phyloP scores from a whole-genome alignment of 2,888 invertebrate genomes.

The Agrochola macilenta region DNA sequence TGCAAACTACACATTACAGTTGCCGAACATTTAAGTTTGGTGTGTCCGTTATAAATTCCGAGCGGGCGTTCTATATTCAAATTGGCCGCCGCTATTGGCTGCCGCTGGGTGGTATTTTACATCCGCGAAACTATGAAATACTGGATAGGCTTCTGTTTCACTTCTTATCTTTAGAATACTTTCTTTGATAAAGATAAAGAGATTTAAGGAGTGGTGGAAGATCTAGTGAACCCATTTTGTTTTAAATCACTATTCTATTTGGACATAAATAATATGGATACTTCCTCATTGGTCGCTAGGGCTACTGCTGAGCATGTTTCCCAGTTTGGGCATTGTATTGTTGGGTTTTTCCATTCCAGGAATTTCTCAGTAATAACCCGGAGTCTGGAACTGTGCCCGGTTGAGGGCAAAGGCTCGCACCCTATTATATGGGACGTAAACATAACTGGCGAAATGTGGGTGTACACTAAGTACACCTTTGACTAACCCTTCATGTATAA shows the following conservation, averaged over 20 bases:
- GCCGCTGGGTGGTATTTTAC: constrained; percentile 79
- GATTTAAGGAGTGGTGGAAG: neutral
- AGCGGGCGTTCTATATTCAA: constrained; percentile 89
- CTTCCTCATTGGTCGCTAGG: too few relatives aligned
- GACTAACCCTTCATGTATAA: neutral
- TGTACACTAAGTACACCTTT: neutral
- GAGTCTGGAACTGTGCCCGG: neutral
- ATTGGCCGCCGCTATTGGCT: constrained; percentile 87
- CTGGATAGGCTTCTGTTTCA: constrained; percentile 62
- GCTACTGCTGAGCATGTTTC: too few relatives aligned
- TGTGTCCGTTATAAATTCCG: constrained; percentile 88
- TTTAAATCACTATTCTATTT: neutral
- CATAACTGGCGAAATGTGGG: neutral
- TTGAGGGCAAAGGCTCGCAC: neutral
- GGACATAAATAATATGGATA: neutral
- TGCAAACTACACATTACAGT: constrained; percentile 59
- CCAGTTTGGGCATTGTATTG: too few relatives aligned
- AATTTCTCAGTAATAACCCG: neutral
- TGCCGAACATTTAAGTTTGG: constrained; percentile 83
- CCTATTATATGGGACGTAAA: neutral
- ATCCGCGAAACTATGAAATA: constrained; percentile 63
- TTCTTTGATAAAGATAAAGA: neutral
- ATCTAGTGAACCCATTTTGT: neutral
- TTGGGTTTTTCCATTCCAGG: too few relatives aligned
- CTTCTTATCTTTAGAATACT: neutral